Conservation (phyloP, 2,888 invertebrate species). For the Cybosia mesomella region DNA sequence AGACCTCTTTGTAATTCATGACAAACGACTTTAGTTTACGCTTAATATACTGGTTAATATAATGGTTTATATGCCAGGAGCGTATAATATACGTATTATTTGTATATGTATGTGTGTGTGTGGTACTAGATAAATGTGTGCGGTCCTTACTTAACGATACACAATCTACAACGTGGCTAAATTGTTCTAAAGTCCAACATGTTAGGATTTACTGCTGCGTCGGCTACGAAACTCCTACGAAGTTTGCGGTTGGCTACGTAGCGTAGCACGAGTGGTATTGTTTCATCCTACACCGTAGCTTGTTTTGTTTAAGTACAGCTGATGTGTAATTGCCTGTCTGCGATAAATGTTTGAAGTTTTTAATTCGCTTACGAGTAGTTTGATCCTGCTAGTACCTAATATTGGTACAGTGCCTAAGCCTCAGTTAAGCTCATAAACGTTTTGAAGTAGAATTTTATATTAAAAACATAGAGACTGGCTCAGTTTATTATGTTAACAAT, state of each 20-base stretch:
- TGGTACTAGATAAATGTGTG: conserved; percentile 47
- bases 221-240: conserved; percentile 63
- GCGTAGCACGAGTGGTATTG: conserved; percentile 54
- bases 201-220: conserved; percentile 61
- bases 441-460: neutral
- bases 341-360: conserved; percentile 1
- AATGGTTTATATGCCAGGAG: conserved; percentile 32
- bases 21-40: conserved; percentile 9
- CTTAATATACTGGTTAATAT: too few species aligned
- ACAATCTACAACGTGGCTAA: conserved; percentile 57
- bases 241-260: conserved; percentile 59
- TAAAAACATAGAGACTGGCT: neutral
- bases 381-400: neutral
- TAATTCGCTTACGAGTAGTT: neutral
- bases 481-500: neutral
- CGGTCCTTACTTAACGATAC: conserved; percentile 59
- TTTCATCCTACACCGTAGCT: conserved; percentile 47
- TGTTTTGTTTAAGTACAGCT: conserved; percentile 42
- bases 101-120: conserved; percentile 30
- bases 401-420: neutral
- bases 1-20: conserved; percentile 1
- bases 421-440: neutral
- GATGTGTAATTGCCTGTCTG: conserved; percentile 42
- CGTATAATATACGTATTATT: conserved; percentile 14
- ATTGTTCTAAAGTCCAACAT: conserved; percentile 60